Evolutionary conservation across 2,113 vertebrate species (phyloP).

Genomic region (Labrus mixtus): DNA sequence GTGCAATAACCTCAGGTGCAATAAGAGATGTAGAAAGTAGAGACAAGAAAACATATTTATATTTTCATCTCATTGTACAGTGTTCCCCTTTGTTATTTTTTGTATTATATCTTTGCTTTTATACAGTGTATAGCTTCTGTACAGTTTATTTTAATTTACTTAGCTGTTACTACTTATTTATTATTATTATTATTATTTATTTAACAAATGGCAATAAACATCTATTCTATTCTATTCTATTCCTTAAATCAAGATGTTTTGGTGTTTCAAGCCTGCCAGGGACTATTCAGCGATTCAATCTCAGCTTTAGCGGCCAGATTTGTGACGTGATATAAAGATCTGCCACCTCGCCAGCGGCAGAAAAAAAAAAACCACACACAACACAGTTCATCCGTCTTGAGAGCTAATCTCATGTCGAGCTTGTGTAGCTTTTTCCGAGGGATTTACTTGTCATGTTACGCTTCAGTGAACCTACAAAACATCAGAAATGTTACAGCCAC

Average conservation of each 20-base stretch:
- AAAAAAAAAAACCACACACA: conserved; percentile 15
- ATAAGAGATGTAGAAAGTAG: no score
- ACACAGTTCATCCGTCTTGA: conserved; percentile 4
- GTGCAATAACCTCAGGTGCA: no score
- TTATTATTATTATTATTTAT: no score
- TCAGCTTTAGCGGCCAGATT: conserved; percentile 26
- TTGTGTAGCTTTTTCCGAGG: conserved; percentile 15
- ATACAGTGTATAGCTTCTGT: no score
- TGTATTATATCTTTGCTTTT: no score
- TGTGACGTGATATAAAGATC: conserved; percentile 52
- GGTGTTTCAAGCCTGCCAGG: conserved; percentile 60
- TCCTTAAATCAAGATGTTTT: conserved; percentile 36
- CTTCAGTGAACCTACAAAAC: conserved; percentile 23
- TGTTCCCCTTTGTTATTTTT: no score
- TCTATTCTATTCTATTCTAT: no score
- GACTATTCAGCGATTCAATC: conserved; percentile 58
- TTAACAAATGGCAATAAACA: no score
- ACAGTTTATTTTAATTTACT: no score
- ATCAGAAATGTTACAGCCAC: conserved; percentile 11
- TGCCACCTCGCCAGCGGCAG: conserved; percentile 30
- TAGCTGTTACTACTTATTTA: no score
- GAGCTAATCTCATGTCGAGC: conserved; percentile 33
- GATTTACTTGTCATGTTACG: conserved; percentile 47
- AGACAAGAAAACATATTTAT: no score
- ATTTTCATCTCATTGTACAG: no score